phyloP scores from a whole-genome alignment of 2,797 vertebrate genomes.

The Cryptoblepharus egeriae region DNA sequence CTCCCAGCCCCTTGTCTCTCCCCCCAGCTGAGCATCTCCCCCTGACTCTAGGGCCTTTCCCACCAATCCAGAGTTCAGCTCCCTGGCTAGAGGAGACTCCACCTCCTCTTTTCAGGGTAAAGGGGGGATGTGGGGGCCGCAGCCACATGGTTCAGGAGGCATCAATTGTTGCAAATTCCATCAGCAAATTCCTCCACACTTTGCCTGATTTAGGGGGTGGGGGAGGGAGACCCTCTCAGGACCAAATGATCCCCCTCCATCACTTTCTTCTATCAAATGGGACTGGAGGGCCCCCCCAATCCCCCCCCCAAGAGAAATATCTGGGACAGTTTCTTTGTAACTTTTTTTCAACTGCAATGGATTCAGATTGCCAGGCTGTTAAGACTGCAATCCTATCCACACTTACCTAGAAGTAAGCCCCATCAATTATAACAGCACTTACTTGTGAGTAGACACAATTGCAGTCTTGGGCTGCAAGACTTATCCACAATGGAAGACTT shows the following conservation, averaged over 20 bases:
- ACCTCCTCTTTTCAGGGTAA: neutral
- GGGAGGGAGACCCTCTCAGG: neutral
- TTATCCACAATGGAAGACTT: too few relatives aligned
- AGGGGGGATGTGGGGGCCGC: neutral
- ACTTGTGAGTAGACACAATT: too few relatives aligned
- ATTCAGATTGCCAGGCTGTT: too few relatives aligned
- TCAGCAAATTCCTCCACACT: slow-evolving; percentile 15
- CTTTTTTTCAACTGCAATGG: too few relatives aligned
- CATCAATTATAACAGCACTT: too few relatives aligned
- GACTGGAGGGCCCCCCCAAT: too few relatives aligned
- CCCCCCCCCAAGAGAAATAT: too few relatives aligned
- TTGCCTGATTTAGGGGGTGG: slow-evolving; percentile 1
- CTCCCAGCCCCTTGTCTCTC: neutral
- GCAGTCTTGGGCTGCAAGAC: too few relatives aligned
- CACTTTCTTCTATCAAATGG: neutral
- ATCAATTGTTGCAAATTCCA: slow-evolving; percentile 30
- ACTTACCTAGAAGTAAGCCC: too few relatives aligned
- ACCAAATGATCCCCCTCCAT: neutral
- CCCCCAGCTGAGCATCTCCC: neutral
- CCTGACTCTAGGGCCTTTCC: too few relatives aligned
- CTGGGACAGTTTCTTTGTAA: too few relatives aligned
- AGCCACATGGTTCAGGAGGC: slow-evolving; percentile 20
- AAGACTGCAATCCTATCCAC: too few relatives aligned
- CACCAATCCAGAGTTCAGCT: slow-evolving; percentile 14
- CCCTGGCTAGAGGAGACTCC: neutral